These are phyloP conservation scores for Auanema sp. DNA, from an alignment of 2,888 invertebrate genomes.

Conservation along the genomic window DNA sequence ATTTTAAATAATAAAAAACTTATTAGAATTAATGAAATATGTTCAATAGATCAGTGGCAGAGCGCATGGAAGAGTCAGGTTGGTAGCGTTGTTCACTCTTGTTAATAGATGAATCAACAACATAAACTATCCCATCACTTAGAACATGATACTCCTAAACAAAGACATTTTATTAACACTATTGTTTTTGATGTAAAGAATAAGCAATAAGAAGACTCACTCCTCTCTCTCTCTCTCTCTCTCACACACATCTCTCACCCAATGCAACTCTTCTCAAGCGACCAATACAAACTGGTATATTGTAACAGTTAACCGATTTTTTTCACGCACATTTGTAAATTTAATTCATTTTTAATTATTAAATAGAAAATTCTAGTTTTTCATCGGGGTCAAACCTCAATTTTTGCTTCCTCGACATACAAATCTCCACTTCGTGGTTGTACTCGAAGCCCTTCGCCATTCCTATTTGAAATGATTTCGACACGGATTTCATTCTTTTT, in stretches of 20 bases:
- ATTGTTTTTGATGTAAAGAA: background rate
- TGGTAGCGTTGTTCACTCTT: background rate
- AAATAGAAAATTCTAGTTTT: too few relatives aligned
- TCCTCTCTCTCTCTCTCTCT: background rate
- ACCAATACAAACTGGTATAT: too few relatives aligned
- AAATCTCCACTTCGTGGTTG: too few relatives aligned
- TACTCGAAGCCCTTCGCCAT: conserved; percentile 8
- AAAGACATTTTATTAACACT: background rate
- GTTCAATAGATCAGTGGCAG: background rate
- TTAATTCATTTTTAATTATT: too few relatives aligned
- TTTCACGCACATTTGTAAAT: too few relatives aligned
- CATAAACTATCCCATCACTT: conserved; percentile 13
- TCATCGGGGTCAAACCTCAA: too few relatives aligned
- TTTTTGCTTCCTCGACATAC: too few relatives aligned
- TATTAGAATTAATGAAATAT: too few relatives aligned
- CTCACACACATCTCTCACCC: background rate
- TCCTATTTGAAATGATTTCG: conserved; percentile 12
- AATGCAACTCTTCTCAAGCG: too few relatives aligned
- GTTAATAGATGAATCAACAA: conserved; percentile 2
- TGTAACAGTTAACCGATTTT: too few relatives aligned
- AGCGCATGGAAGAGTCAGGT: background rate
- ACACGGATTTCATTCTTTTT: background rate
- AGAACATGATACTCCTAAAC: conserved; percentile 14
- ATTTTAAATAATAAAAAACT: too few relatives aligned
- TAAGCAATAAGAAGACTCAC: too few relatives aligned